Conservation (phyloP, 2,113 vertebrate species). For the Sakesphorus luctuosus region DNA sequence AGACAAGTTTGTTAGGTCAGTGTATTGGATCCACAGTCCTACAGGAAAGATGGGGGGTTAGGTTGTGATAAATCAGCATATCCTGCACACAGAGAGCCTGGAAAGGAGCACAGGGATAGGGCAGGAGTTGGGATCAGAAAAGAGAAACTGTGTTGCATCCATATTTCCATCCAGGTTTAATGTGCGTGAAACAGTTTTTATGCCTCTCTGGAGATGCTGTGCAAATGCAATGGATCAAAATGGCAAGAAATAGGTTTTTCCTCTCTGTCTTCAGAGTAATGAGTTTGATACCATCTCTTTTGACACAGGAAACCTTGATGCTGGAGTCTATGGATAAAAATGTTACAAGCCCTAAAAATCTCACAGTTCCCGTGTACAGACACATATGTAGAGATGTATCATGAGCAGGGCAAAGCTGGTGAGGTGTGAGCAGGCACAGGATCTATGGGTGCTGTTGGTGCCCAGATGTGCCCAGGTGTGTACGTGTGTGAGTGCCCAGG, state of each 20-base stretch:
- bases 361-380: background rate
- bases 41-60: background rate
- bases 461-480: too few relatives aligned
- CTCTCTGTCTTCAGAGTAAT: background rate
- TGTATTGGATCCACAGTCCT: background rate
- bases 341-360: background rate
- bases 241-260: background rate
- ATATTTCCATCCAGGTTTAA: background rate
- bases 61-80: background rate
- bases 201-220: background rate
- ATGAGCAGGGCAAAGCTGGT: background rate
- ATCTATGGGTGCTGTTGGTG: too few relatives aligned
- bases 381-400: background rate
- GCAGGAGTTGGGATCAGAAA: background rate
- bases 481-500: too few relatives aligned
- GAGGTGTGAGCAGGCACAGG: too few relatives aligned
- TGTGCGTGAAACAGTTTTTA: background rate
- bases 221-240: background rate
- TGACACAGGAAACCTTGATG: background rate
- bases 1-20: background rate
- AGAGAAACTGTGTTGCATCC: background rate
- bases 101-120: background rate
- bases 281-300: background rate
- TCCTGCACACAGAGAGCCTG: background rate
- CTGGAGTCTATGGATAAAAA: background rate